Base-by-base conservation (phyloP, 2,888 invertebrate species). In the Crematogaster levior region DNA sequence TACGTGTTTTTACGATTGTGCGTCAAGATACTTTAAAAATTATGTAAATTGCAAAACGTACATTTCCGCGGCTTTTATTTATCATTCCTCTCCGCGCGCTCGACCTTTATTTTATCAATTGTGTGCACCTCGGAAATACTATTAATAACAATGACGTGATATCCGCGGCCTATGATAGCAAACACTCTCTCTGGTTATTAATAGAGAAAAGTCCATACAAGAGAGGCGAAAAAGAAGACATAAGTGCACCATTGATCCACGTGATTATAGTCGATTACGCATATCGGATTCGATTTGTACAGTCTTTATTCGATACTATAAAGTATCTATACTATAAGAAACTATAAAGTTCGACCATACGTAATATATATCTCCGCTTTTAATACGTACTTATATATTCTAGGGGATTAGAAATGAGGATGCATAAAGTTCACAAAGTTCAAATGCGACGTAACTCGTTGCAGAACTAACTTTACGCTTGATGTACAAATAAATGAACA, bases 111-210 rank as follows among this genome's bases (percentile, higher is more conserved):
- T 68, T 53, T 53, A 68, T 27, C 75, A 51, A 66, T 53, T 18
- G 15, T 21, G 27, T 68, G 24, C 12, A 51, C n/a, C 12, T 56
- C 18, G 56, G 43, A 24, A 30, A 56, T 72, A 21, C 56, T 79
- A 72, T 79, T 79, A 79, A 79, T 79, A 79, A 56, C 56, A 12
- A 12, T 34, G n/a, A 30, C 9, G 53, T n/a, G 72, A 56, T 70
- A 77, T 70, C 72, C 43, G 12, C 21, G 18, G 5, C 3, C 43
- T 34, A 43, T 24, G 77, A 43, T 43, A 61, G 74, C 34, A 79
- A 79, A 79, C 56, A 79, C 30, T 66, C 27, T 51, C n/a, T 56
- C 46, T 24, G 18, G 43, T 12, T 79, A 79, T 79, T 72, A 72
- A 79, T 73, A 79, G 72, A 73, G 46, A 73, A 43, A 18, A 21